Evolutionary conservation across 2,797 vertebrate genomes (phyloP), one percentile per base, ranked within the genome.

Genomic region (Sebastiscus albofasciatus): DNA sequence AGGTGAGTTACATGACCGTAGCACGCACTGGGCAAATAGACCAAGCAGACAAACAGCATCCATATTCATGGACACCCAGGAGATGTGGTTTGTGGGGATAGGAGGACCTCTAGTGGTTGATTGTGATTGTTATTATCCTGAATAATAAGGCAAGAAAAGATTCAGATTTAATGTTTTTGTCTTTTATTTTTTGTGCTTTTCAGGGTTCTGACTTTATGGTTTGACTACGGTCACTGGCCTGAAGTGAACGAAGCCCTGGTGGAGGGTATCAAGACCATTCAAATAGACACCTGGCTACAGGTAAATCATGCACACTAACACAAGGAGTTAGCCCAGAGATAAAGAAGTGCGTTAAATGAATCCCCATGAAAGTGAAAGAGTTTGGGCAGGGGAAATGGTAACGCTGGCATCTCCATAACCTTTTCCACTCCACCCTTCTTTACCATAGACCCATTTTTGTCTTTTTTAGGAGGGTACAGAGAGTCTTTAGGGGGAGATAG

Each of bases 211-310:
- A 99, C 99, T 31, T 92, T 99, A 33, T 99, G 99, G 99, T 99
- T 99, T 92, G 99, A 99, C 89, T 99, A 99, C 4, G 99, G 99
- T 12, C 99, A 99, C 78, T 99, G 98, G 98, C 97, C 98, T 54
- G 99, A 99, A 77, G 99, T 99, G 61, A 99, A 99, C 1, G 99
- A 99, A 93, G 98, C 97, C 71, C 94, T 99, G 52, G 99, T 99
- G 67, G 98, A 99, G 92, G 99, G 99, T 46, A 99, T 99, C 89
- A 99, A 99, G 87, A 99, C 98, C 8, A 99, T 99, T 90, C 99
- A 99, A 92, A 99, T 99, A 64, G 99, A 99, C 85, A 99, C 98
- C 1, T 99, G 99, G 99, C 90, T 99, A 26, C 98, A 99, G 97
- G 98, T 99, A 95, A 86, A 20, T 18, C 61, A 54, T 1, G 6